phyloP scores from a whole-genome alignment of 2,888 invertebrate genomes.

The Sisyra nigra region DNA sequence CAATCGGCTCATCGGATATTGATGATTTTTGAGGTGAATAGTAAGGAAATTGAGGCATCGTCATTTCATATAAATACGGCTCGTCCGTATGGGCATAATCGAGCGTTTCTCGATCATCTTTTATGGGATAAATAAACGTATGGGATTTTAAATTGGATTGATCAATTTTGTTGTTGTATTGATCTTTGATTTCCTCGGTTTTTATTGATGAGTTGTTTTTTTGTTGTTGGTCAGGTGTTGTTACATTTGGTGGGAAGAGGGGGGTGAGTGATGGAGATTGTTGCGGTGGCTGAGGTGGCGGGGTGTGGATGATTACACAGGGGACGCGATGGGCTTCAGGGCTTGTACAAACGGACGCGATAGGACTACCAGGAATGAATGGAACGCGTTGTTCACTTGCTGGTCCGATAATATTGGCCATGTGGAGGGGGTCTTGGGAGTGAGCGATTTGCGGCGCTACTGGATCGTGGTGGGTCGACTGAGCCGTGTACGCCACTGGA shows the following conservation, averaged over 20 bases:
- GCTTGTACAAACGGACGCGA: conserved; percentile 4
- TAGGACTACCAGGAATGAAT: conserved; percentile 5
- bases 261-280: conserved; percentile 19
- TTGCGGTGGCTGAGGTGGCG: conserved; percentile 16
- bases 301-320: conserved; percentile 25
- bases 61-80: conserved; percentile 19
- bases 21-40: too few relatives aligned
- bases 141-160: conserved; percentile 13
- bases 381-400: conserved; percentile 6
- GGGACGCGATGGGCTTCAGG: conserved; percentile 5
- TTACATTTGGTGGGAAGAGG: conserved; percentile 22
- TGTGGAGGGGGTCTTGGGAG: too few relatives aligned
- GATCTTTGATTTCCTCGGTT: too few relatives aligned
- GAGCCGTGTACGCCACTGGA: conserved; percentile 9
- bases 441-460: neutral
- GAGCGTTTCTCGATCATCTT: conserved; percentile 16
- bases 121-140: conserved; percentile 18
- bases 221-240: conserved; percentile 21
- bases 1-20: conserved; percentile 19
- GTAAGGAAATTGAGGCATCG: conserved; percentile 11
- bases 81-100: conserved; percentile 21
- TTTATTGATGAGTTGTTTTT: too few relatives aligned
- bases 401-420: too few relatives aligned
- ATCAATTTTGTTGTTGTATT: too few relatives aligned
- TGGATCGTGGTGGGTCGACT: neutral